Base-by-base conservation (phyloP, 2,888 invertebrate genomes). In the Himalopsyche anomala region DNA sequence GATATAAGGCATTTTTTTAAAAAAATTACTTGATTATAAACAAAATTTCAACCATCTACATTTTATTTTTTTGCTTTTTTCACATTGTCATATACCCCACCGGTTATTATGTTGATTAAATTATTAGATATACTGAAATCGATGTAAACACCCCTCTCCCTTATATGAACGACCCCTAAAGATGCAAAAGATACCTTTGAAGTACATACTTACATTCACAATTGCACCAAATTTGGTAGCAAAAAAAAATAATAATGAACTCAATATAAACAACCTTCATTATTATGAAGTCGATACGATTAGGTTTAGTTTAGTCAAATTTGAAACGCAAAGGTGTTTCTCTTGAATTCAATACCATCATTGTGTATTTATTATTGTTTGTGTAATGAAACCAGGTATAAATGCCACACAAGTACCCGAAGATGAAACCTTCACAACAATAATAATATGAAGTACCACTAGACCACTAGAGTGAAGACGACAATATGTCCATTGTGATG, bases 321-420 rank as follows among this genome's bases (percentile, higher is more conserved):
- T 74, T 74, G 4, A 38, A 74, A 74, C 38, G 74, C 4, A 74
- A 74, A 74, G 74, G 74, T 74, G 74, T 74, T 74, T 36, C 12
- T 74, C 36, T 36, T 74, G 28, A 74, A 74, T 74, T 74, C 74
- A 74, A 74, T 74, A 36, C 36, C 19, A 74, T 38, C 74, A 74
- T 74, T 74, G 74, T 74, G 5, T 36, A 8, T 28, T 36, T 74
- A 74, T 74, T 74, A 74, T 74, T 74, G 36, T 74, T 74, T 36
- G 74, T 74, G 74, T 74, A 74, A 74, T 74, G 74, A 9, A 74
- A 74, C 74, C 74, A 74, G 74, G 74, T 74, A 74, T 36, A 62
- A 74, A 74, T 74, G 36, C 74, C 74, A 74, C 74, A 74, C 74
- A 74, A 74, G 74, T 74, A 74, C 74, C 36, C 38, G 38, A 74